Base-by-base conservation (phyloP, 2,888 invertebrate genomes). In the Nemoura dubitans region DNA sequence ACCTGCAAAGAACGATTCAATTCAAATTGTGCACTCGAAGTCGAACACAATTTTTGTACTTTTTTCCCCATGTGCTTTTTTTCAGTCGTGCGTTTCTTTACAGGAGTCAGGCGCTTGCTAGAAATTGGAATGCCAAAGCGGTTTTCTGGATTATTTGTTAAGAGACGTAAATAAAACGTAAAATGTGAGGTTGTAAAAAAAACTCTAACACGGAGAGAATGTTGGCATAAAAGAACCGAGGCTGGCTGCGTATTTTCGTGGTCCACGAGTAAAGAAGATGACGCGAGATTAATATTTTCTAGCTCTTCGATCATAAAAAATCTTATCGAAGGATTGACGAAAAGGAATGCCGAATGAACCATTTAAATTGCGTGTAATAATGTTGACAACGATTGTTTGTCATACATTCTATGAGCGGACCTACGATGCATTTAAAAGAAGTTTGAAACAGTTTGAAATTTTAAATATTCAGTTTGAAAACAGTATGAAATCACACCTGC, bases 81-180 rank as follows among this genome's bases (percentile, higher is more conserved):
- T 21, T 7, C 59, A 36, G 59, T 59, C 59, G 59, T 21, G 59
- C 14, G 21, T 7, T 7, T 59, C 59, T 59, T 59, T 59, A 21
- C 59, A 59, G 14, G 21, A n/a, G n/a, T n/a, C n/a, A n/a, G n/a
- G 6, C 16, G 59, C 59, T 59, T 7, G 59, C 59, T 59, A 59
- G 59, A 21, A 10, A 59, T 59, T 59, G 59, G 59, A 59, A 59
- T 59, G 14, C 59, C 21, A 14, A 59, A 59, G 59, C 59, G 59
- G 59, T 59, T 59, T 59, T 59, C 21, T 59, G 59, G 59, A 59
- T 59, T 59, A 59, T 59, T 59, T 59, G 59, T 59, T 59, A 59
- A 59, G 59, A 59, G 59, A 59, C 59, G 59, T 59, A 59, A 59
- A 59, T 59, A 59, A 59, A 59, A 59, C 59, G 59, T 59, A 59